Percentiles rank a stretch among this genome's conserved stretches.
These are phyloP conservation scores for Poeciliopsis infans DNA, from an alignment of 2,797 vertebrate species.

Conservation along the genomic window DNA sequence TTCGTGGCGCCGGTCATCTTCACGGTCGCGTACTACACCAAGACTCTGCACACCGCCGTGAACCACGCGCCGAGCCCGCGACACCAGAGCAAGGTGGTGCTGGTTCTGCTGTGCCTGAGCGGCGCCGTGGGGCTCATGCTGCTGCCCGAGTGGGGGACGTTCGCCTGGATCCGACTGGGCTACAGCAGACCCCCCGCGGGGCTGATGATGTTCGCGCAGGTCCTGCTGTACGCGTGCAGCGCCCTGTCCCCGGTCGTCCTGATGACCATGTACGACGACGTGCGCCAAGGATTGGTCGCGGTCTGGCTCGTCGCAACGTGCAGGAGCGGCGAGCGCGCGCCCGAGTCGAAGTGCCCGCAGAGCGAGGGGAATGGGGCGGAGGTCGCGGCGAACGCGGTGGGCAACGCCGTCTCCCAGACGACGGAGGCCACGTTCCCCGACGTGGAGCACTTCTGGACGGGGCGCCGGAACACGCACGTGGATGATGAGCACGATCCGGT, in stretches of 20 bases:
- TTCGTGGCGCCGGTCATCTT: slow-evolving; percentile 75
- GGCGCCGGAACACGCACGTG: slow-evolving; percentile 77
- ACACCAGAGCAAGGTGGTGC: slow-evolving; percentile 70
- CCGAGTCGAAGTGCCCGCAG: slow-evolving; percentile 35
- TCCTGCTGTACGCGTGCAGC: slow-evolving; percentile 80
- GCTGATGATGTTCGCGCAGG: slow-evolving; percentile 74
- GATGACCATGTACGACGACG: slow-evolving; percentile 79
- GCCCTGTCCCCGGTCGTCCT: slow-evolving; percentile 76
- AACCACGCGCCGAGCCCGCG: slow-evolving; percentile 64
- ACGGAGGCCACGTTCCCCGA: slow-evolving; percentile 80
- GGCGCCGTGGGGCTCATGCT: slow-evolving; percentile 78
- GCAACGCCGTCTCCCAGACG: slow-evolving; percentile 43
- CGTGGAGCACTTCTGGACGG: slow-evolving; percentile 86
- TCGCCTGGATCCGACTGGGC: slow-evolving; percentile 81
- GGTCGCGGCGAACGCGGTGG: slow-evolving; percentile 49
- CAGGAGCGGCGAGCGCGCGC: slow-evolving; percentile 35
- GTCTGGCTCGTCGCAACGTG: slow-evolving; percentile 67
- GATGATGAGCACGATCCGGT: slow-evolving; percentile 81
- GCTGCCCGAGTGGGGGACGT: slow-evolving; percentile 81
- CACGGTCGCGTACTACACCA: slow-evolving; percentile 75
- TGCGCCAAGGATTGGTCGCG: slow-evolving; percentile 73
- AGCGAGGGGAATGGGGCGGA: slow-evolving; percentile 69
- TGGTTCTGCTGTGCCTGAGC: slow-evolving; percentile 77
- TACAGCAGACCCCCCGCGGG: slow-evolving; percentile 71
- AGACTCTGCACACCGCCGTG: slow-evolving; percentile 70